phyloP scores from a whole-genome alignment of 1,140 invertebrate genomes.

The Sinonovacula constricta region DNA sequence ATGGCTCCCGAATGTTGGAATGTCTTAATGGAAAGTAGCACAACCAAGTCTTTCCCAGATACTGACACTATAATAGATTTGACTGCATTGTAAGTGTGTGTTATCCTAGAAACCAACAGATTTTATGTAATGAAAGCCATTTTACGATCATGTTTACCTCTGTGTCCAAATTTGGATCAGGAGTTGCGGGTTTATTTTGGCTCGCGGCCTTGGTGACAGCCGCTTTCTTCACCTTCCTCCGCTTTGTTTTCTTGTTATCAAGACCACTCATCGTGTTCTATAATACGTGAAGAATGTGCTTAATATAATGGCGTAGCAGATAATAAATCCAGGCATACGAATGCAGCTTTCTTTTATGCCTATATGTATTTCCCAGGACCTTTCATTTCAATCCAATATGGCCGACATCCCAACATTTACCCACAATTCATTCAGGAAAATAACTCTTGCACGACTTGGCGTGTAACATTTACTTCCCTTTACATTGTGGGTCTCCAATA shows the following conservation, averaged over 20 bases:
- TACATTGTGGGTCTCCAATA: too few relatives aligned
- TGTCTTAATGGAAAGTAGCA: too few relatives aligned
- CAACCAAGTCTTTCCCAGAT: too few relatives aligned
- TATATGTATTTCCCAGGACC: not conserved
- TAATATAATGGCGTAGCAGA: not conserved
- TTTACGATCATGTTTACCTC: not conserved
- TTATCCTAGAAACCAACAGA: too few relatives aligned
- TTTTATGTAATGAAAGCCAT: too few relatives aligned
- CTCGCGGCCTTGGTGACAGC: not conserved
- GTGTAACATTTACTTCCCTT: too few relatives aligned
- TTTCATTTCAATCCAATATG: not conserved
- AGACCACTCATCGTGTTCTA: not conserved
- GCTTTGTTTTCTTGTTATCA: not conserved
- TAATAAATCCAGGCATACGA: not conserved
- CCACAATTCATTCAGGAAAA: conserved; percentile 1
- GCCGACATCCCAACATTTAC: not conserved
- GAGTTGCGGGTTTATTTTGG: not conserved
- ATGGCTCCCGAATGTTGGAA: too few relatives aligned
- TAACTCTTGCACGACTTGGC: too few relatives aligned
- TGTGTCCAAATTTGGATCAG: not conserved
- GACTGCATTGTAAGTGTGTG: too few relatives aligned
- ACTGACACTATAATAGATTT: too few relatives aligned
- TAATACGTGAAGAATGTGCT: not conserved
- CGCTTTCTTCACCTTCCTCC: not conserved
- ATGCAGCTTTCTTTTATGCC: not conserved